Percentiles rank a stretch among this genome's conserved stretches.
Conservation (phyloP, 1,140 invertebrate genomes). For the Tenebrio molitor region DNA sequence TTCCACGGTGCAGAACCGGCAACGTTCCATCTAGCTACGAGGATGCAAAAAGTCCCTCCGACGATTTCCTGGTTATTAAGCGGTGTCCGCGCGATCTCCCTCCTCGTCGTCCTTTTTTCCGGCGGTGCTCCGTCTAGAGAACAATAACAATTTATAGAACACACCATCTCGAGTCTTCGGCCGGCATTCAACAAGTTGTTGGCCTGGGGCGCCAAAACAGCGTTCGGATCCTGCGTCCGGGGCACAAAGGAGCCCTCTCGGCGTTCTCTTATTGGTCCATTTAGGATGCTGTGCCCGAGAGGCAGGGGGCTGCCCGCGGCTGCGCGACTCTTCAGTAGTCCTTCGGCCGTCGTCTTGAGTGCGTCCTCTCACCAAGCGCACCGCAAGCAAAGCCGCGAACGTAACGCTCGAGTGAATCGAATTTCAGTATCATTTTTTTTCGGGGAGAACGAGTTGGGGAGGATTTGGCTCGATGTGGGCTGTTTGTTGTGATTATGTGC, state of each 20-base stretch:
- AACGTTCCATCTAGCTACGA: too few relatives aligned
- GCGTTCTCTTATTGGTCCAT: slow-evolving; percentile 61
- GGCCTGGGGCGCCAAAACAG: slow-evolving; percentile 54
- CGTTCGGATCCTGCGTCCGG: slow-evolving; percentile 43
- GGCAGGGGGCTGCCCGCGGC: slow-evolving; percentile 60
- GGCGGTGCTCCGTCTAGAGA: not conserved
- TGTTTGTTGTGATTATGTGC: slow-evolving; percentile 65
- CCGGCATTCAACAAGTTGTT: slow-evolving; percentile 56
- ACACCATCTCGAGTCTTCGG: too few relatives aligned
- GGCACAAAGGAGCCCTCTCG: slow-evolving; percentile 55
- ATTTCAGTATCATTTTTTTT: too few relatives aligned
- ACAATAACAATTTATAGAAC: slow-evolving; percentile 16
- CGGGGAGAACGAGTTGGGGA: not conserved
- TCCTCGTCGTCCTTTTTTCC: too few relatives aligned
- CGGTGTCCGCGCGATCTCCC: too few relatives aligned
- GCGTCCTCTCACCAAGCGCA: slow-evolving; percentile 14
- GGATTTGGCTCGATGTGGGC: slow-evolving; percentile 53
- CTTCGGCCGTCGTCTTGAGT: slow-evolving; percentile 56
- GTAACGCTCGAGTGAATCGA: slow-evolving; percentile 8
- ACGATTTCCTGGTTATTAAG: too few relatives aligned
- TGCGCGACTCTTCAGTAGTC: slow-evolving; percentile 63
- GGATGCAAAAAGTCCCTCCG: too few relatives aligned
- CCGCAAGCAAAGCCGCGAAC: slow-evolving; percentile 14
- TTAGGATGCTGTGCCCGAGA: slow-evolving; percentile 59
- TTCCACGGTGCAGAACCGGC: too few relatives aligned